Evolutionary conservation across 1,140 invertebrate genomes (phyloP), one percentile per base, ranked within the genome.

Genomic region (Asbolus verrucosus): DNA sequence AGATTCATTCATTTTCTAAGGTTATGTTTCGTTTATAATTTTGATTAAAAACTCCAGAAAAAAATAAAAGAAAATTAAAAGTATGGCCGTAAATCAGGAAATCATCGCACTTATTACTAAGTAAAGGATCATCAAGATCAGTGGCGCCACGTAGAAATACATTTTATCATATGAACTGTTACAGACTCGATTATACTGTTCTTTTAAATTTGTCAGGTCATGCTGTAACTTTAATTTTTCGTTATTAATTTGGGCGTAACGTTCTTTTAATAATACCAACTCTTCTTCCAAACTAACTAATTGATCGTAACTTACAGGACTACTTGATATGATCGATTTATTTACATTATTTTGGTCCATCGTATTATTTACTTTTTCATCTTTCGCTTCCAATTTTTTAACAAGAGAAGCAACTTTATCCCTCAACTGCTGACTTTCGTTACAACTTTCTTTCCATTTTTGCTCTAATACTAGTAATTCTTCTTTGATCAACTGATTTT

Each of bases 241-340:
- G 41, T 84, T 81, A 24, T 79, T 80, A 3, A 80, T 79, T 21
- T 70, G 67, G 43, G 82, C 81, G 72, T 81, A 86, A 62, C 83
- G 83, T 71, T 87, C 85, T 39, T 86, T 85, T 11, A 86, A 70
- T 11, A 82, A 79, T 43, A 84, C 82, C 38, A 87, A 67, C 71
- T 86, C 84, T 67, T 86, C 85, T 63, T 82, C 83, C 3, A 84
- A 67, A 59, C 71, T 67, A 6, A 67, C 65, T 18, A 79, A 46
- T 70, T 79, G 72, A 31, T 77, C 74, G 15, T 30, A 70, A 61
- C 59, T 74, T 18, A 73, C 60, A n/a, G 68, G 14, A 19, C 60
- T 71, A 30, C 6, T 66, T 54, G 30, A 62, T 50, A 21, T 41
- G 21, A 15, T 31, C 14, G 67, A 46, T 6, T 8, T 36, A 41